These are phyloP conservation scores for Fulmarus glacialis DNA, from an alignment of 2,113 vertebrate genomes.

Conservation along the genomic window DNA sequence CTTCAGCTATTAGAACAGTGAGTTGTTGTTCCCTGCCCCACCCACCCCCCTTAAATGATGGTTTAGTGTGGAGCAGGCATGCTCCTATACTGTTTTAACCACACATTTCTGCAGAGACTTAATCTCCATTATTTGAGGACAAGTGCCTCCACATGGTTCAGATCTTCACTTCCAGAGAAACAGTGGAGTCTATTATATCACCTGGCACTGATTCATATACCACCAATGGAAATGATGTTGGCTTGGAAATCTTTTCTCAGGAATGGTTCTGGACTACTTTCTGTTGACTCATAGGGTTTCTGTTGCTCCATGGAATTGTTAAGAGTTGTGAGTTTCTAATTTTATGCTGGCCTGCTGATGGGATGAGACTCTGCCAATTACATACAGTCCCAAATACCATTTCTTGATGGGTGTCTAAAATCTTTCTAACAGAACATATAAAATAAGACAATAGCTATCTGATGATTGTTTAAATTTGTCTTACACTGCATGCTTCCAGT, in stretches of 20 bases:
- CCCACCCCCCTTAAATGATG: background rate
- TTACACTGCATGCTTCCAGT: background rate
- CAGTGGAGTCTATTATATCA: background rate
- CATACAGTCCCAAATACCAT: slow-evolving; percentile 25
- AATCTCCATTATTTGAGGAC: background rate
- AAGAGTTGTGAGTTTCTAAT: slow-evolving; percentile 42
- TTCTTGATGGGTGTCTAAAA: background rate
- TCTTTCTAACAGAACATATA: background rate
- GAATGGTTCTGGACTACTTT: slow-evolving; percentile 24
- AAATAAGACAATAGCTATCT: background rate
- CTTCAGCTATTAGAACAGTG: background rate
- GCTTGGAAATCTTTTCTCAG: slow-evolving; percentile 30
- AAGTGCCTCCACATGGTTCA: slow-evolving; percentile 8
- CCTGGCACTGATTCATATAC: slow-evolving; percentile 53
- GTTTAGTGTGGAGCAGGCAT: background rate
- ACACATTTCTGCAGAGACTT: background rate
- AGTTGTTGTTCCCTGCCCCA: background rate
- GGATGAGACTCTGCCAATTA: slow-evolving; percentile 45
- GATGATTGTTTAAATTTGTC: background rate
- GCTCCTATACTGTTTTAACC: background rate
- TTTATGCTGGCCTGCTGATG: slow-evolving; percentile 11
- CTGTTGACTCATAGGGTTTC: slow-evolving; percentile 40
- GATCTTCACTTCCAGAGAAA: slow-evolving; percentile 35
- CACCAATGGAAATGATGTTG: slow-evolving; percentile 26
- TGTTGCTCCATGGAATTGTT: slow-evolving; percentile 23